Evolutionary conservation across 37 sponge, comb jelly and placozoan species (phyloP).

Genomic region (Hexactinellida sp.): DNA sequence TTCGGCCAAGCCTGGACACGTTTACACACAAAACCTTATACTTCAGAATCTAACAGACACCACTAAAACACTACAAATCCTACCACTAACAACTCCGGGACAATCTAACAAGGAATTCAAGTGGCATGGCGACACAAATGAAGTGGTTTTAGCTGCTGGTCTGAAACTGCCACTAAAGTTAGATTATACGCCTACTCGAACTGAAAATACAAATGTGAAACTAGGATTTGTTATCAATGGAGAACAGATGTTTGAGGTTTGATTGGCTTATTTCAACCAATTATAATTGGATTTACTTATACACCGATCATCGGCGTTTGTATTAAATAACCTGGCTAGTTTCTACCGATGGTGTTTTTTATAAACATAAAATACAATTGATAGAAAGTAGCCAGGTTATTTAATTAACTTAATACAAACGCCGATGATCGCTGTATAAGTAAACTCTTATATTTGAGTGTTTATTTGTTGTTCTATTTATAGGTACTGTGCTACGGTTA

Average conservation of each 20-base stretch:
- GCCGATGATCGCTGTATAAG: neutral
- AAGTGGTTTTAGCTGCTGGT: neutral
- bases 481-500: neutral
- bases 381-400: no score
- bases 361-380: no score
- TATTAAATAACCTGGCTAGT: no score
- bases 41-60: slow-evolving; percentile 5
- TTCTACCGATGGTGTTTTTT: no score
- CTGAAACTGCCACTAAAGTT: neutral
- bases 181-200: neutral
- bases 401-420: no score
- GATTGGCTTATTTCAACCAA: neutral
- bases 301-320: no score
- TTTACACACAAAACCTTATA: neutral
- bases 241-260: slow-evolving; percentile 18
- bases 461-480: slow-evolving; percentile 10
- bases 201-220: neutral
- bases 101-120: neutral
- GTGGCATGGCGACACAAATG: neutral
- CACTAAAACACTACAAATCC: neutral
- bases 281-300: no score
- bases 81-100: neutral
- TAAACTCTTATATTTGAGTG: no score
- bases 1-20: neutral
- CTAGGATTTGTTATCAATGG: neutral